A percentile compares a stretch with the other conserved stretches of the same genome.
These are phyloP conservation scores for Marmota monax DNA, from an alignment of 2,113 vertebrate species.

Conservation along the genomic window DNA sequence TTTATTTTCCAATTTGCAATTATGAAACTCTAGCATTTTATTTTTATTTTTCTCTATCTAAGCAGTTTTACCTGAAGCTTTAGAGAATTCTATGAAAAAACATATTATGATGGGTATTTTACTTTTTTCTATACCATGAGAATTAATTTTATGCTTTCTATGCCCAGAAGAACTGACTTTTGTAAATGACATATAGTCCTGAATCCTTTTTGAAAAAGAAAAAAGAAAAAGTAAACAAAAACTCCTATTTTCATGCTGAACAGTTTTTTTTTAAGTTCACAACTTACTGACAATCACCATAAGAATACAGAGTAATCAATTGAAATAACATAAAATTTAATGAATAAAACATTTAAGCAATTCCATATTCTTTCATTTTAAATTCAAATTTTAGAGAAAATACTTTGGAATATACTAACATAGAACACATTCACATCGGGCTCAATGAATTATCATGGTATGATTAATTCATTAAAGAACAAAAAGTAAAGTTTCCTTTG, in stretches of 20 bases:
- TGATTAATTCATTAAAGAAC: neutral
- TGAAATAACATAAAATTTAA: neutral
- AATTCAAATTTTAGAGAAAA: conserved; percentile 11
- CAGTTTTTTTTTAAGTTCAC: conserved; percentile 23
- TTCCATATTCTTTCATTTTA: neutral
- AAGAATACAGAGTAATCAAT: neutral
- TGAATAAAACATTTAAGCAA: neutral
- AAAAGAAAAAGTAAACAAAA: neutral
- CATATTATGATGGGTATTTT: neutral
- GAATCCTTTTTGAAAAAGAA: conserved; percentile 53
- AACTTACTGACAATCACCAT: neutral
- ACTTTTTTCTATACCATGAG: conserved; percentile 19
- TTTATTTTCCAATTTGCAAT: conserved; percentile 13
- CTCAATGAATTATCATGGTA: neutral
- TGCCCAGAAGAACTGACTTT: neutral
- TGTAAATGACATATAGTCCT: conserved; percentile 43
- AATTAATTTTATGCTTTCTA: neutral
- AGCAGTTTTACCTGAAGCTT: conserved; percentile 42
- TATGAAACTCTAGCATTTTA: neutral
- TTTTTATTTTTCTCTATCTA: neutral
- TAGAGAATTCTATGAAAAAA: neutral
- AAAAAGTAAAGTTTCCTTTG: neutral
- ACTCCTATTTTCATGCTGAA: conserved; percentile 17
- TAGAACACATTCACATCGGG: neutral
- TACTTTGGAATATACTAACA: neutral